phyloP scores from a whole-genome alignment of 2,113 vertebrate genomes.

The Pampusana beccarii region DNA sequence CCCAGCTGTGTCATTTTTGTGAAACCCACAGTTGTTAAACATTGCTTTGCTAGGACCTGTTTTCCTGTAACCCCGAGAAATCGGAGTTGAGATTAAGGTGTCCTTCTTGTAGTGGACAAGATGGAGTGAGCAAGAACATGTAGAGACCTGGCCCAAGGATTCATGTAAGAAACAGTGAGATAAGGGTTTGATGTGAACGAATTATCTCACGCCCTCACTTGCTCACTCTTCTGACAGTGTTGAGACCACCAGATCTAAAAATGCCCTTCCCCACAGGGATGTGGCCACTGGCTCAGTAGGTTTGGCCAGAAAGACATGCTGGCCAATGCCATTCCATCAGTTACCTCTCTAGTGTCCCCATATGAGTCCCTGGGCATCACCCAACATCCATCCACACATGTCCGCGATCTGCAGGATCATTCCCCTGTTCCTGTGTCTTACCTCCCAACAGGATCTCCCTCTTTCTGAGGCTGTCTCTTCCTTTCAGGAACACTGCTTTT shows the following conservation, averaged over 20 bases:
- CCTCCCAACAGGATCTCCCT: not conserved
- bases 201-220: accelerated
- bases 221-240: accelerated
- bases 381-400: not conserved
- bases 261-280: not conserved
- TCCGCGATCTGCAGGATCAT: not conserved
- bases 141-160: accelerated
- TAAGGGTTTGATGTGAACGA: accelerated
- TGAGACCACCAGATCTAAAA: not conserved
- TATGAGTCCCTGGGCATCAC: not conserved
- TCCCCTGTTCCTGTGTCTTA: not conserved
- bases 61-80: not conserved
- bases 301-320: not conserved
- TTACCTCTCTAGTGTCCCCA: not conserved
- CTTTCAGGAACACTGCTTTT: not conserved
- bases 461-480: not conserved
- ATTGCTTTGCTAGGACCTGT: not conserved
- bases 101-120: not conserved
- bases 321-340: not conserved
- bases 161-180: not conserved
- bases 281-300: not conserved
- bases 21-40: not conserved
- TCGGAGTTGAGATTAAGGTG: not conserved
- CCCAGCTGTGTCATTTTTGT: not conserved
- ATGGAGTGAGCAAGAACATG: accelerated